phyloP scores from a whole-genome alignment of 2,797 vertebrate genomes.

The Pseudotriccus pelzelni region DNA sequence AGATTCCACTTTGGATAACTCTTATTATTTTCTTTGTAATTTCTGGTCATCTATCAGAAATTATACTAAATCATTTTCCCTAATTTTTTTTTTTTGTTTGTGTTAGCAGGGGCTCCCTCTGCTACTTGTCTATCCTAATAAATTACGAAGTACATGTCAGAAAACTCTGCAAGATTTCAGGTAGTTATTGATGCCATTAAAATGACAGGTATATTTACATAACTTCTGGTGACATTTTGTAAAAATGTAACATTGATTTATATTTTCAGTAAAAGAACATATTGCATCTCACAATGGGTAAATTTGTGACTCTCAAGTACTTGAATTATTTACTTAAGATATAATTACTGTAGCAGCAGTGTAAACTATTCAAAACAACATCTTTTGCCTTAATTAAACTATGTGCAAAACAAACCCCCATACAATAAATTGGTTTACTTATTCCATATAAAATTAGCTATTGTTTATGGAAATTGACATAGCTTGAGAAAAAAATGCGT shows the following conservation, averaged over 20 bases:
- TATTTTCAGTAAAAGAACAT: neutral
- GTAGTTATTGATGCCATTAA: neutral
- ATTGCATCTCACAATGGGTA: neutral
- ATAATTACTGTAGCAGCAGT: neutral
- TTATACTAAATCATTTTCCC: neutral
- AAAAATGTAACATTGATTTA: neutral
- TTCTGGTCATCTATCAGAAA: neutral
- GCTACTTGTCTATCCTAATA: neutral
- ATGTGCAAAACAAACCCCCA: neutral
- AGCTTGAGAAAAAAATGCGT: neutral
- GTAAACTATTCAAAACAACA: accelerated
- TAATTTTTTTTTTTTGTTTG: neutral
- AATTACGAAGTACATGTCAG: neutral
- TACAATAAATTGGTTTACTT: neutral
- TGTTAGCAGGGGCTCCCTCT: neutral
- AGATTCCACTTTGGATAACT: neutral
- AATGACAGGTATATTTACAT: neutral
- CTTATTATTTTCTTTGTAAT: neutral
- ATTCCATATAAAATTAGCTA: neutral
- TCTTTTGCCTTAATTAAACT: neutral
- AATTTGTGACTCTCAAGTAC: neutral
- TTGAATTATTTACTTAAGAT: neutral
- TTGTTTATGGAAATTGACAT: neutral
- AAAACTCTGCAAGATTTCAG: neutral
- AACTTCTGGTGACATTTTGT: neutral